Evolutionary conservation across 1,140 invertebrate genomes (phyloP).

Genomic region (Caenorhabditis inopinata): DNA sequence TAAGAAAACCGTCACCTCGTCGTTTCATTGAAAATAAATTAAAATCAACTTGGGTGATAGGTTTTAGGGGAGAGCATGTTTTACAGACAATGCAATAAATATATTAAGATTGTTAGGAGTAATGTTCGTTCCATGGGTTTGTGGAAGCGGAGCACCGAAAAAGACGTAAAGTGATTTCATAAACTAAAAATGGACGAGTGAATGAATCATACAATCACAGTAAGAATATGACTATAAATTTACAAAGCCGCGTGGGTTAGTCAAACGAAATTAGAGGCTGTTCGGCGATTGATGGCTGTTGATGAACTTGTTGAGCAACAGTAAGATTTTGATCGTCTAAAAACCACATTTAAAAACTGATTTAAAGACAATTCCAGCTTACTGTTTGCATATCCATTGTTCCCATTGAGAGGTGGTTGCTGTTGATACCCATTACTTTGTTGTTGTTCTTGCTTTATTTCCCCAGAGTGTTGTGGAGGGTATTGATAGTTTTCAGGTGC

Average conservation of each 20-base stretch:
- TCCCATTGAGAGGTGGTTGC: not conserved
- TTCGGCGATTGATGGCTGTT: not conserved
- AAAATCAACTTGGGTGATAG: not conserved
- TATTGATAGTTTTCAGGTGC: not conserved
- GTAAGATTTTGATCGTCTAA: not conserved
- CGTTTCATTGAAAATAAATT: constrained; percentile 8
- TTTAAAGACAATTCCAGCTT: not conserved
- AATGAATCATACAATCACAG: not conserved
- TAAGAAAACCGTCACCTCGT: not conserved
- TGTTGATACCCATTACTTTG: not conserved
- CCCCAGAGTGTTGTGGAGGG: not conserved
- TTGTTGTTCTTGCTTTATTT: not conserved
- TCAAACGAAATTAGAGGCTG: constrained; percentile 19
- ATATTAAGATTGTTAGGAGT: not conserved
- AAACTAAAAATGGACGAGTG: not conserved
- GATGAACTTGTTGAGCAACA: constrained; percentile 4
- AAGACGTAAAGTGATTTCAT: not conserved
- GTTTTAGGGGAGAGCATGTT: not conserved
- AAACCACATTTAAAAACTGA: too few relatives aligned
- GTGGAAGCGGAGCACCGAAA: not conserved
- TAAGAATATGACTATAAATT: not conserved
- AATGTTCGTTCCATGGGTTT: too few relatives aligned
- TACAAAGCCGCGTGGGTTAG: not conserved
- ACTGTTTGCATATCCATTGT: not conserved
- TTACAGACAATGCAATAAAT: constrained; percentile 22